A percentile compares a stretch with the other conserved stretches of the same genome.
Evolutionary conservation across 2,113 vertebrate genomes (phyloP).

Genomic region (Oostethus manadensis): DNA sequence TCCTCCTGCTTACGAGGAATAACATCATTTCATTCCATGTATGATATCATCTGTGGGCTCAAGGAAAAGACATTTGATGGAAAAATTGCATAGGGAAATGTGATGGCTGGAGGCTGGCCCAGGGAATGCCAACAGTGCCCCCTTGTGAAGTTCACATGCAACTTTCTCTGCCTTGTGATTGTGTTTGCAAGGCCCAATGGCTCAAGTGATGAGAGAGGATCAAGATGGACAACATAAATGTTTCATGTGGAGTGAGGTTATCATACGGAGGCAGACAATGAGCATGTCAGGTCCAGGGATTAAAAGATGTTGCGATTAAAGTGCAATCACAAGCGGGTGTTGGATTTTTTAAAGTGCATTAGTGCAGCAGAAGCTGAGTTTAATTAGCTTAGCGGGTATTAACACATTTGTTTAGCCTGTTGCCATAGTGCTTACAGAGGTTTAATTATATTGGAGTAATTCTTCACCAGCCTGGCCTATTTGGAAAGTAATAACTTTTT

Average conservation of each 20-base stretch:
- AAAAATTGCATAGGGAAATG: conserved; percentile 18
- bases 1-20: conserved; percentile 49
- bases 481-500: conserved; percentile 47
- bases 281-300: conserved; percentile 22
- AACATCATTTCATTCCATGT: conserved; percentile 62
- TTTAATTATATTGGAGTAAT: conserved; percentile 55
- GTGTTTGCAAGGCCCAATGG: not conserved
- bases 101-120: conserved; percentile 27
- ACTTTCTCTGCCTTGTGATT: conserved; percentile 20
- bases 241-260: conserved; percentile 25
- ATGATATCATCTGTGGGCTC: conserved; percentile 50
- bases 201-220: conserved; percentile 28
- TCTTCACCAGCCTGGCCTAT: conserved; percentile 41
- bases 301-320: conserved; percentile 32
- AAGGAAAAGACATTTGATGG: conserved; percentile 5
- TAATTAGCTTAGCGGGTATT: conserved; percentile 57
- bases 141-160: conserved; percentile 58
- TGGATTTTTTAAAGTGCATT: conserved; percentile 47
- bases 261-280: conserved; percentile 23
- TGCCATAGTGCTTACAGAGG: conserved; percentile 34
- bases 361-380: conserved; percentile 36
- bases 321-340: conserved; percentile 38
- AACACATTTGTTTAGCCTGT: conserved; percentile 51
- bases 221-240: conserved; percentile 26
- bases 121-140: conserved; percentile 70